Evolutionary conservation across 2,113 vertebrate species (phyloP).

Genomic region (Megaceryle torquata): DNA sequence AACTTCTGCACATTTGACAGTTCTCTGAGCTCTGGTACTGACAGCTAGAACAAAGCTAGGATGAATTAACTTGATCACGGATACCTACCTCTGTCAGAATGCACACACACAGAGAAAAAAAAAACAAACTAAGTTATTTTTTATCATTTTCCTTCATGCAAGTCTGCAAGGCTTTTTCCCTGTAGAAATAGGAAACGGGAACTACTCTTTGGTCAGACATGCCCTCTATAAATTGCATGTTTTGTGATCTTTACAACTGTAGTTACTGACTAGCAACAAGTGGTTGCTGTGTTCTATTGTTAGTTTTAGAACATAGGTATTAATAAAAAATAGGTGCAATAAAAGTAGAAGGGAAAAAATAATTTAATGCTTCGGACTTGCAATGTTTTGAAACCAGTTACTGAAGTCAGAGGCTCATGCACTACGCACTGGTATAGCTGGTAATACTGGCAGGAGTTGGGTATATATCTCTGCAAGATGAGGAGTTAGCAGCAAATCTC

Average conservation of each 20-base stretch:
- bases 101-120: too few relatives aligned
- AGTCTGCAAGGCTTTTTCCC: background rate
- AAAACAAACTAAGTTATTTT: background rate
- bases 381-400: background rate
- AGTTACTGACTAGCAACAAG: background rate
- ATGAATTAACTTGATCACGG: background rate
- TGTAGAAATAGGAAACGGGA: constrained; percentile 3
- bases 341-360: background rate
- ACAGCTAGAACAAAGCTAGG: background rate
- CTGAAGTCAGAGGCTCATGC: background rate
- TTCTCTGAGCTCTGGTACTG: background rate
- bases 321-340: background rate
- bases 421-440: background rate
- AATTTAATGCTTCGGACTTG: background rate
- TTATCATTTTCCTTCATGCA: background rate
- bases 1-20: background rate
- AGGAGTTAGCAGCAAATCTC: background rate
- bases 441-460: background rate
- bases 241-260: background rate
- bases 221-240: background rate
- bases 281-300: background rate
- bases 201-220: background rate
- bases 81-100: background rate
- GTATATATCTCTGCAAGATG: background rate
- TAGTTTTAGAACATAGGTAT: constrained; percentile 2